These are phyloP conservation scores for Micronycteris hirsuta DNA, from an alignment of 2,113 vertebrate genomes.

Conservation along the genomic window DNA sequence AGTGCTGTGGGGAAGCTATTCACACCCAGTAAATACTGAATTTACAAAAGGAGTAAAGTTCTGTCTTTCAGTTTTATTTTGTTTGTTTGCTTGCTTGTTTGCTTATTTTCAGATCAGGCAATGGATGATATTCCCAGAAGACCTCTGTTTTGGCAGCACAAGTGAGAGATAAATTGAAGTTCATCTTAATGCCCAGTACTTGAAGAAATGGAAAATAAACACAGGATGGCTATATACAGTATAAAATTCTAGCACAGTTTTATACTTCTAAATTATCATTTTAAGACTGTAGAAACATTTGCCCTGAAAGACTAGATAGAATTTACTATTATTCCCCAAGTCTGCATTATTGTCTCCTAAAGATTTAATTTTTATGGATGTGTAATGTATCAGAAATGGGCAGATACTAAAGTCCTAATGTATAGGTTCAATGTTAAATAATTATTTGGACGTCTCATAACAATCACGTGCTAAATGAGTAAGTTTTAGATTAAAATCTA, in stretches of 20 bases:
- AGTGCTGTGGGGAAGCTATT: background rate
- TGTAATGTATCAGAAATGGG: background rate
- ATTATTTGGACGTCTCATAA: background rate
- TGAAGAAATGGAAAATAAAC: constrained; percentile 42
- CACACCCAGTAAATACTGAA: background rate
- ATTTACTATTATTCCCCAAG: background rate
- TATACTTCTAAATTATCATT: background rate
- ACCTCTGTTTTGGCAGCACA: background rate
- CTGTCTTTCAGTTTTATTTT: background rate
- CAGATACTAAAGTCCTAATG: background rate
- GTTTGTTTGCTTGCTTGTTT: background rate
- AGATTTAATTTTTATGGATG: background rate
- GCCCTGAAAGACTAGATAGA: background rate
- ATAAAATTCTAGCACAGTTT: background rate
- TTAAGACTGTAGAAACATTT: constrained; percentile 7
- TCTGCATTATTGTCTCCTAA: background rate
- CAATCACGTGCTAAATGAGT: background rate
- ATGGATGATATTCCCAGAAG: background rate
- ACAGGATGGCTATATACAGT: background rate
- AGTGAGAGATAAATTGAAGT: background rate
- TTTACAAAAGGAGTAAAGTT: constrained; percentile 51
- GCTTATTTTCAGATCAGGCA: background rate
- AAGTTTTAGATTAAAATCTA: background rate
- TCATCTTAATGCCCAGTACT: background rate
- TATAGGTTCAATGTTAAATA: background rate